Evolutionary conservation across 2,113 vertebrate genomes (phyloP).

Genomic region (Rhinoderma darwinii): DNA sequence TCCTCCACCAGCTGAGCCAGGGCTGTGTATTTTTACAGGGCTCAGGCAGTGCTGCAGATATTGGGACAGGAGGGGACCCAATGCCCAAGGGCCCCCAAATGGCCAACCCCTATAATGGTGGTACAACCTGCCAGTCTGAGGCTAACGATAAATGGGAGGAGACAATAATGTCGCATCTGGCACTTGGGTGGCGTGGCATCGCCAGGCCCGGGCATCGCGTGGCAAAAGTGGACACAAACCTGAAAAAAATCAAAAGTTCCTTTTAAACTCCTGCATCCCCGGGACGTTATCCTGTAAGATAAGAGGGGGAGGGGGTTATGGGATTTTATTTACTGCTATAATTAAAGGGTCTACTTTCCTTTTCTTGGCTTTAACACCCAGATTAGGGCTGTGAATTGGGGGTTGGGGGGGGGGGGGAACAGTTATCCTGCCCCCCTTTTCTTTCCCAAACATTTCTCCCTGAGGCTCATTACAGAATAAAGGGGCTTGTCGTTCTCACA

Average conservation of each 20-base stretch:
- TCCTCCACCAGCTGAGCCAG: too few relatives aligned
- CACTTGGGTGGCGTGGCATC: not conserved
- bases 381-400: not conserved
- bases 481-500: slow-evolving; percentile 3
- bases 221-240: not conserved
- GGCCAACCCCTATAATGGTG: too few relatives aligned
- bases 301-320: not conserved
- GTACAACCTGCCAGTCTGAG: too few relatives aligned
- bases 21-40: too few relatives aligned
- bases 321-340: not conserved
- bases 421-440: too few relatives aligned
- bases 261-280: not conserved
- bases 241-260: not conserved
- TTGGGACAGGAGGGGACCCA: too few relatives aligned
- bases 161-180: too few relatives aligned
- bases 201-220: not conserved
- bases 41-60: too few relatives aligned
- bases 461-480: slow-evolving; percentile 20
- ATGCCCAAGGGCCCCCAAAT: too few relatives aligned
- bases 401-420: not conserved
- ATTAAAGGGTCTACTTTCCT: not conserved
- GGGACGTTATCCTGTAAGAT: not conserved
- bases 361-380: slow-evolving; percentile 25
- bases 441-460: not conserved
- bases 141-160: too few relatives aligned